A percentile compares a stretch with the other conserved stretches of the same genome.
Evolutionary conservation across 1,140 invertebrate genomes (phyloP).

Genomic region (Plodia interpunctella): DNA sequence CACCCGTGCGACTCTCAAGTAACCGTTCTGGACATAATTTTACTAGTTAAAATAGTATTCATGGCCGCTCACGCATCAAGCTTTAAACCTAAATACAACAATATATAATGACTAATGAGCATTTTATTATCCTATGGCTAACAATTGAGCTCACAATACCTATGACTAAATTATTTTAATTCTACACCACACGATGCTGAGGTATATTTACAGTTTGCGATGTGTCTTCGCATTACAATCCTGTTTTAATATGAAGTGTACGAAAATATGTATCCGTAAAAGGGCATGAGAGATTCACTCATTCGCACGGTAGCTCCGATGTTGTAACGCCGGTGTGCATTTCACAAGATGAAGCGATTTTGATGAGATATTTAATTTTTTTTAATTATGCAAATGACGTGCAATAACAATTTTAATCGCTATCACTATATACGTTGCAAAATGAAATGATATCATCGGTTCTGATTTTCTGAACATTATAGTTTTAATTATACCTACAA

Average conservation of each 20-base stretch:
- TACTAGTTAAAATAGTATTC: neutral
- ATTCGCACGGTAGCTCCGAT: constrained; percentile 26
- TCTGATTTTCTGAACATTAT: too few species aligned
- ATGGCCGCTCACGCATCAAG: neutral
- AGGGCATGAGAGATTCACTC: constrained; percentile 23
- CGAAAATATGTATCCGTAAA: constrained; percentile 26
- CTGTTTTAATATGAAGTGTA: constrained; percentile 16
- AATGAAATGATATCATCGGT: too few species aligned
- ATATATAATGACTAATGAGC: neutral
- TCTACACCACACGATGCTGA: neutral
- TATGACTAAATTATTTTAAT: too few species aligned
- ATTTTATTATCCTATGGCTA: neutral
- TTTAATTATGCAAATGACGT: too few species aligned
- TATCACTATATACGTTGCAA: too few species aligned
- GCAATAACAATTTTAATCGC: too few species aligned
- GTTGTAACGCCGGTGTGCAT: constrained; percentile 17
- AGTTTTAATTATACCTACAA: too few species aligned
- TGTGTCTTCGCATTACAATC: constrained; percentile 9
- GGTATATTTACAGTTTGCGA: neutral
- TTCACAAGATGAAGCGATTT: constrained; percentile 19
- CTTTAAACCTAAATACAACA: neutral
- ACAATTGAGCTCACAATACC: too few species aligned
- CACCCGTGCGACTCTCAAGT: constrained; percentile 19
- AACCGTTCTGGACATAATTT: constrained; percentile 2
- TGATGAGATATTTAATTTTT: too few species aligned